Percentiles rank a stretch among this genome's conserved stretches.
Evolutionary conservation across 2,888 invertebrate species (phyloP).

Genomic region (Polymixis flavicincta): DNA sequence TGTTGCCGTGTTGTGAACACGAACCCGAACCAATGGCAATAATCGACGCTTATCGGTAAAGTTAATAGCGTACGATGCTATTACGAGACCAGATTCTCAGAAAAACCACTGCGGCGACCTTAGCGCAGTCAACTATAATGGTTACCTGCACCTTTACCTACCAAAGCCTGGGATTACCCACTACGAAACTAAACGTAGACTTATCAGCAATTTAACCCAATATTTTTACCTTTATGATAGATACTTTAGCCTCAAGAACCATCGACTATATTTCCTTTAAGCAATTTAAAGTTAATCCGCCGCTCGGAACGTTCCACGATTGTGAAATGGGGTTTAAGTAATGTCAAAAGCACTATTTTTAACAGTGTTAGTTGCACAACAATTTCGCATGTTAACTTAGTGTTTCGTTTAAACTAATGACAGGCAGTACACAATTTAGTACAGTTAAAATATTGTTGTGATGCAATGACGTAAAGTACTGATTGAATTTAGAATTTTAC

Average conservation of each 20-base stretch:
- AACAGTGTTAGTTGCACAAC: conserved; percentile 66
- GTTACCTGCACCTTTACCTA: conserved; percentile 51
- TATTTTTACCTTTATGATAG: conserved; percentile 58
- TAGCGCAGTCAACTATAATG: conserved; percentile 60
- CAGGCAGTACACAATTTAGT: conserved; percentile 67
- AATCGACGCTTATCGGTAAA: conserved; percentile 73
- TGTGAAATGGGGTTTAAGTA: conserved; percentile 65
- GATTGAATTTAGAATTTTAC: conserved; percentile 79
- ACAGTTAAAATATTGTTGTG: conserved; percentile 73
- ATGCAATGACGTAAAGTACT: conserved; percentile 75
- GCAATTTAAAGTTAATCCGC: conserved; percentile 61
- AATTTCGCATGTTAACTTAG: conserved; percentile 72
- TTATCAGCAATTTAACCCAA: conserved; percentile 47
- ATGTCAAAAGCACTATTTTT: conserved; percentile 69
- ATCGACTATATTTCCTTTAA: conserved; percentile 52
- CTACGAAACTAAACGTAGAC: conserved; percentile 37
- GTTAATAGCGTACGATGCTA: conserved; percentile 71
- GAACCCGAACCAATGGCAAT: conserved; percentile 70
- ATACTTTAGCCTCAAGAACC: conserved; percentile 50
- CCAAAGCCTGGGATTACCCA: conserved; percentile 60
- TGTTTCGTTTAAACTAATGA: conserved; percentile 69
- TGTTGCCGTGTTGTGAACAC: conserved; percentile 59
- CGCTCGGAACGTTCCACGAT: conserved; percentile 50
- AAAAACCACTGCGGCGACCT: conserved; percentile 73
- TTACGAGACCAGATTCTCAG: conserved; percentile 72